Base-by-base conservation (phyloP, 2,113 vertebrate species). In the Petrocephalus microphthalmus region DNA sequence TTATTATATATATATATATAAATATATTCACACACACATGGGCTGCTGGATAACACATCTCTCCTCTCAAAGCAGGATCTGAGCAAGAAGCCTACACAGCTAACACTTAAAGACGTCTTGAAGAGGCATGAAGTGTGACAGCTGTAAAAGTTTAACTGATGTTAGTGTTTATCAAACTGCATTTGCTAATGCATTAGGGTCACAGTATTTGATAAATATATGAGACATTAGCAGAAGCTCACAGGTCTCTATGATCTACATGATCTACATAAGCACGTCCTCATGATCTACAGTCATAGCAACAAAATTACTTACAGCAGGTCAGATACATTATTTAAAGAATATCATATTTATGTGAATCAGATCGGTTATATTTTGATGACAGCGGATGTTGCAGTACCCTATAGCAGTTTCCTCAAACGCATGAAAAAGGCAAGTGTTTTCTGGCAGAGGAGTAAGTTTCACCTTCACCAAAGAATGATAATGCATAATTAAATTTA, bases 401-500 rank as follows among this genome's bases (percentile, higher is more conserved):
- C 71, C 71, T 42, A 78, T 19, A 78, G 71, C 71, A 78, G 20
- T 85, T 56, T 54, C 19, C 84, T 49, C 25, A 54, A 85, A 85
- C 81, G 49, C 81, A 54, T 94, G 94, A 97, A 97, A 97, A 96
- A 96, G 94, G 92, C 92, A 92, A 92, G 90, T 92, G 92, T 93
- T 90, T 93, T 95, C 96, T 97, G 96, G 96, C 97, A 97, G 97
- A 97, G 97, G 97, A 97, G 97, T 96, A 98, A 97, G 98, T 97
- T 99, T 99, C 98, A 99, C 97, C 98, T 99, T 99, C 97, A 97
- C 97, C 97, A 97, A 97, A 98, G 97, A 98, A 98, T 97, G 98
- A 99, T 99, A 98, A 99, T 99, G 97, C 98, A 99, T 99, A 99
- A 99, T 99, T 99, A 99, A 99, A 99, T 99, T 98, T 98, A 97